phyloP scores from a whole-genome alignment of 2,888 invertebrate species.

The Eubasilissa splendida region DNA sequence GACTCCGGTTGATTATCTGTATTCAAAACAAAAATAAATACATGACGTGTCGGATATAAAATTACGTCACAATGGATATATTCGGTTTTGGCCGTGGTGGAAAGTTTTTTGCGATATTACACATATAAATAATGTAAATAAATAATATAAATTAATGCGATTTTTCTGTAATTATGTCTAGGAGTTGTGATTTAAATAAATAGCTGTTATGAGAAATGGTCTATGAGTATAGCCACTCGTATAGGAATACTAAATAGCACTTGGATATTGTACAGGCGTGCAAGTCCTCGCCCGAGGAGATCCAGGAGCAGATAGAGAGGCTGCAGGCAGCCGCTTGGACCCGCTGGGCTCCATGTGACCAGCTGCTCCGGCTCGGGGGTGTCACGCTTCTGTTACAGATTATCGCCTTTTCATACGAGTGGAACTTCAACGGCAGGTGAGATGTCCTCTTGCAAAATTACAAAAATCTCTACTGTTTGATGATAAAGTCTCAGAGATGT shows the following conservation, averaged over 20 bases:
- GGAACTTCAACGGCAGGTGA: constrained; percentile 90
- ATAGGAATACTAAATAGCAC: background rate
- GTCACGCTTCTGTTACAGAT: constrained; percentile 87
- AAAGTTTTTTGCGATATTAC: too few species aligned
- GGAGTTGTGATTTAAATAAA: background rate
- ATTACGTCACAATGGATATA: too few species aligned
- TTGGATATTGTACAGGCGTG: constrained; percentile 69
- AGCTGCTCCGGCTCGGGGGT: constrained; percentile 88
- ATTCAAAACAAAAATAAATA: too few species aligned
- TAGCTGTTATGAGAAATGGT: background rate
- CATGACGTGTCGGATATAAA: too few species aligned
- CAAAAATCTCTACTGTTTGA: too few species aligned
- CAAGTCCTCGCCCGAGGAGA: constrained; percentile 82
- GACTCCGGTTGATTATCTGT: too few species aligned
- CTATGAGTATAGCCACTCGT: background rate
- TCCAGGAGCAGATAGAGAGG: constrained; percentile 88
- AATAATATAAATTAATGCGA: too few species aligned
- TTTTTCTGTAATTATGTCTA: too few species aligned
- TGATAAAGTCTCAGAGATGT: too few species aligned
- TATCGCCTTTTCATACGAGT: constrained; percentile 91
- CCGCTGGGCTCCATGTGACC: constrained; percentile 92
- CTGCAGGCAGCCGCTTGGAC: constrained; percentile 81
- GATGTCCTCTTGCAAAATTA: background rate
- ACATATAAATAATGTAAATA: too few species aligned
- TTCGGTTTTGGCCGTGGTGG: too few species aligned